These are phyloP conservation scores for Pseudochirops corinnae DNA, from an alignment of 2,797 vertebrate genomes.

Conservation along the genomic window DNA sequence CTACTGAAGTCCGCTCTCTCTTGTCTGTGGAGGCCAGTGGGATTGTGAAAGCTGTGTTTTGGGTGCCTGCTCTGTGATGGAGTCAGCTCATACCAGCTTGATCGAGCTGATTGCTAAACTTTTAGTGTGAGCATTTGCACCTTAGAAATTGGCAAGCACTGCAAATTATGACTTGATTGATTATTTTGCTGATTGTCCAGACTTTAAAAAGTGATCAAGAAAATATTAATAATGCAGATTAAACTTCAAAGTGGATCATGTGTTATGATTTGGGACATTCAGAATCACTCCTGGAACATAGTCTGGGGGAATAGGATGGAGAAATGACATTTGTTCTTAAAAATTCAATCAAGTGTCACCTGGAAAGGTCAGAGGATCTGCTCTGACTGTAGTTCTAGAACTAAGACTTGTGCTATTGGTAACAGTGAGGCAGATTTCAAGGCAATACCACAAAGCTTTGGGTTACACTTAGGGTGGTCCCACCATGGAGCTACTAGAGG, in stretches of 20 bases:
- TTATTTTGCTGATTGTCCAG: background rate
- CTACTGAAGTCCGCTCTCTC: background rate
- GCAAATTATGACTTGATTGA: background rate
- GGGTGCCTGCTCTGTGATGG: background rate
- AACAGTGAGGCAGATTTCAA: background rate
- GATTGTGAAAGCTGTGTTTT: background rate
- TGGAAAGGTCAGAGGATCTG: background rate
- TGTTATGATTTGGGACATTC: background rate
- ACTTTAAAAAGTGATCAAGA: background rate
- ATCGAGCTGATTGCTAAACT: background rate
- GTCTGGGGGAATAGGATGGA: background rate
- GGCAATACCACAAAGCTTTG: background rate
- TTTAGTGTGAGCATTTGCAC: background rate
- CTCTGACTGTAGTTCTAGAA: background rate
- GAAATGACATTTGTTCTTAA: background rate
- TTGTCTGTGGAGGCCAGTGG: background rate
- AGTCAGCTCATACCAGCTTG: background rate
- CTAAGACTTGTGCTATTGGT: background rate
- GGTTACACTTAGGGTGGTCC: background rate
- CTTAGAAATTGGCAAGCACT: background rate
- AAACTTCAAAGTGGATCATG: background rate
- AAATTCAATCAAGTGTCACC: background rate
- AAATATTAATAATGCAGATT: background rate
- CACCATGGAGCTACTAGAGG: background rate
- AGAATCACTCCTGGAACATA: background rate